These are phyloP conservation scores for Lacanobia oleracea DNA, from an alignment of 2,888 invertebrate genomes.

Conservation along the genomic window DNA sequence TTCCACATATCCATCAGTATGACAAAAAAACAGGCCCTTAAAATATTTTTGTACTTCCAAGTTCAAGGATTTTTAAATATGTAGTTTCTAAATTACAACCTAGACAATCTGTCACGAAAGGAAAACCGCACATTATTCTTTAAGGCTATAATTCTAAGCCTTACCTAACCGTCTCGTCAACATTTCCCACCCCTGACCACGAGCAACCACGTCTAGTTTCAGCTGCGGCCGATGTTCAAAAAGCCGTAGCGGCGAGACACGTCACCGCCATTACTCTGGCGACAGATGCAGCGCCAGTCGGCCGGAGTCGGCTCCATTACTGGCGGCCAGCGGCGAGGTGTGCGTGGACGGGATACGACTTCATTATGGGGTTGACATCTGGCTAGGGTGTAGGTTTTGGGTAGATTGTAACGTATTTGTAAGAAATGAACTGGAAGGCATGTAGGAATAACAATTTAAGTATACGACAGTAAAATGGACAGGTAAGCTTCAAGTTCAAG, in stretches of 20 bases:
- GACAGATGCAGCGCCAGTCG: constrained; percentile 72
- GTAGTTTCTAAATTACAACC: neutral
- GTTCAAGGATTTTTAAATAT: neutral
- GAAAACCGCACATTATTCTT: neutral
- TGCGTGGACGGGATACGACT: constrained; percentile 58
- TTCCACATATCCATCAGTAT: too few species aligned
- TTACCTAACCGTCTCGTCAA: neutral
- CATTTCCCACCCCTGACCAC: constrained; percentile 16
- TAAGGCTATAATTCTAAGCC: neutral
- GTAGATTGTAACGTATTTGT: neutral
- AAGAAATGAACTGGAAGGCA: neutral
- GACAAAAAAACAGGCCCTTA: too few species aligned
- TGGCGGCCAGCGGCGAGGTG: constrained; percentile 64
- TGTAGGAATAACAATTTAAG: neutral
- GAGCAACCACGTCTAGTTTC: constrained; percentile 21
- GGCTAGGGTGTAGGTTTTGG: constrained; percentile 7
- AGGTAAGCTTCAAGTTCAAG: too few species aligned
- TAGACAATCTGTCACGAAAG: neutral
- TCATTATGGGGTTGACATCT: constrained; percentile 64
- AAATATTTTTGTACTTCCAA: neutral
- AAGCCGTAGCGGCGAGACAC: constrained; percentile 70
- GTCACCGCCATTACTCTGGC: constrained; percentile 77
- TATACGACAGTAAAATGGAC: too few species aligned
- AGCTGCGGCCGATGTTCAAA: constrained; percentile 66
- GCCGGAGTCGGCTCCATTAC: constrained; percentile 69